phyloP scores from a whole-genome alignment of 2,888 invertebrate genomes.

The Apotomis capreana region DNA sequence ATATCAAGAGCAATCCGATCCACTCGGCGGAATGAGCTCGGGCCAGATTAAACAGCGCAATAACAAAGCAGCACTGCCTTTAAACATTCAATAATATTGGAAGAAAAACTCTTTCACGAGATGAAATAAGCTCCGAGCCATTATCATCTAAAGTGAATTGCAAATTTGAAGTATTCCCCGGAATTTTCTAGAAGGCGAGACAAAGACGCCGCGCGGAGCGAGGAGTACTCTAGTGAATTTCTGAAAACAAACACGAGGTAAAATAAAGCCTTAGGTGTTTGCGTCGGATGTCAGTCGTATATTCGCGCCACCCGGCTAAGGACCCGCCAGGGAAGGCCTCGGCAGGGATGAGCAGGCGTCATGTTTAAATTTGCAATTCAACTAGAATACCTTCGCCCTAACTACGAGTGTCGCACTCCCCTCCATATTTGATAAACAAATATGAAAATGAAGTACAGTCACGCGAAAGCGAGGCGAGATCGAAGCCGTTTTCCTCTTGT shows the following conservation, averaged over 20 bases:
- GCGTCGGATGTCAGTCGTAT: slow-evolving; percentile 30
- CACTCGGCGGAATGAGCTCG: neutral
- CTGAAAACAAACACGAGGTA: slow-evolving; percentile 36
- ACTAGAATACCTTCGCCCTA: slow-evolving; percentile 54
- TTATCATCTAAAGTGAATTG: slow-evolving; percentile 41
- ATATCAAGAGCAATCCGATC: slow-evolving; percentile 9
- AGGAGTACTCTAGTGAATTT: slow-evolving; percentile 16
- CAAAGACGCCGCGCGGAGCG: slow-evolving; percentile 11
- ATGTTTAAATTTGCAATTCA: slow-evolving; percentile 75
- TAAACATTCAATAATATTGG: slow-evolving; percentile 38
- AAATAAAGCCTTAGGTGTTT: slow-evolving; percentile 41
- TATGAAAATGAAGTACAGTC: slow-evolving; percentile 43
- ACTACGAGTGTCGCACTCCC: slow-evolving; percentile 53
- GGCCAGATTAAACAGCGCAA: neutral
- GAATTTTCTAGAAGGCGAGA: slow-evolving; percentile 20
- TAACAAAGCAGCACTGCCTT: slow-evolving; percentile 7
- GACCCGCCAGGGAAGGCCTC: slow-evolving; percentile 42
- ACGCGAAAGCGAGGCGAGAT: slow-evolving; percentile 8
- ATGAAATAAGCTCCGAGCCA: slow-evolving; percentile 36
- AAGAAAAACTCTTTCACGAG: slow-evolving; percentile 36
- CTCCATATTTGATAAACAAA: slow-evolving; percentile 51
- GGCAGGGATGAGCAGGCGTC: slow-evolving; percentile 47
- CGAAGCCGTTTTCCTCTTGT: slow-evolving; percentile 26
- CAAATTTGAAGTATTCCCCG: slow-evolving; percentile 36
- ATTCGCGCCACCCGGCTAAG: slow-evolving; percentile 40